Percentiles rank a stretch among this genome's conserved stretches.
Evolutionary conservation across 2,888 invertebrate genomes (phyloP).

Genomic region (Tipula unca): DNA sequence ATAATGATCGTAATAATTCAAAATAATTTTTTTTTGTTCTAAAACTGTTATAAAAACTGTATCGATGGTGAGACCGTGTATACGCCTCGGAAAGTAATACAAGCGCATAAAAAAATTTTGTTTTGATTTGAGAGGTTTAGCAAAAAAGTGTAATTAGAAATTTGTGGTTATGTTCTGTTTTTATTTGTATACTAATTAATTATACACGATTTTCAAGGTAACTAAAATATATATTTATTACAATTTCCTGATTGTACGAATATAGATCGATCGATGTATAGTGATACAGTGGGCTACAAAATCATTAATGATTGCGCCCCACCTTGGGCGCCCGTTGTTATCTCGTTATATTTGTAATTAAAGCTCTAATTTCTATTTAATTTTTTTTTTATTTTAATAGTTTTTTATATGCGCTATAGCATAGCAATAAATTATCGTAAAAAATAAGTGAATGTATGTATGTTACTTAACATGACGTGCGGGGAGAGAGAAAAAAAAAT

Average conservation of each 20-base stretch:
- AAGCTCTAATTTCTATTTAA: neutral
- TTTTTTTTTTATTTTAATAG: neutral
- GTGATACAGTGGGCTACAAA: neutral
- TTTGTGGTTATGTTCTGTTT: neutral
- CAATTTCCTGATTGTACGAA: neutral
- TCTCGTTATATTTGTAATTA: neutral
- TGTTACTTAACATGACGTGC: neutral
- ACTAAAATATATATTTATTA: neutral
- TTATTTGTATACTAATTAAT: neutral
- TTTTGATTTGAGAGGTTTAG: neutral
- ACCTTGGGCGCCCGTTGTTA: neutral
- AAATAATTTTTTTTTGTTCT: too few relatives aligned
- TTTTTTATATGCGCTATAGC: neutral
- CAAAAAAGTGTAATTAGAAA: neutral
- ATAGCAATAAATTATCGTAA: neutral
- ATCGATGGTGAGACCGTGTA: neutral
- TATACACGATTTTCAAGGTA: conserved; percentile 4
- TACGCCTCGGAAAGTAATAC: neutral
- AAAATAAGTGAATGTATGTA: conserved; percentile 8
- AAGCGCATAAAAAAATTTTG: neutral
- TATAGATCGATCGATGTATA: neutral
- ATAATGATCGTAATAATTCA: neutral
- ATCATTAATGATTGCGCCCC: neutral
- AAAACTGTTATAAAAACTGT: neutral
- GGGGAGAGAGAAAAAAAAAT: neutral